phyloP scores from a whole-genome alignment of 2,797 vertebrate species.

The Urocyon cinereoargenteus region DNA sequence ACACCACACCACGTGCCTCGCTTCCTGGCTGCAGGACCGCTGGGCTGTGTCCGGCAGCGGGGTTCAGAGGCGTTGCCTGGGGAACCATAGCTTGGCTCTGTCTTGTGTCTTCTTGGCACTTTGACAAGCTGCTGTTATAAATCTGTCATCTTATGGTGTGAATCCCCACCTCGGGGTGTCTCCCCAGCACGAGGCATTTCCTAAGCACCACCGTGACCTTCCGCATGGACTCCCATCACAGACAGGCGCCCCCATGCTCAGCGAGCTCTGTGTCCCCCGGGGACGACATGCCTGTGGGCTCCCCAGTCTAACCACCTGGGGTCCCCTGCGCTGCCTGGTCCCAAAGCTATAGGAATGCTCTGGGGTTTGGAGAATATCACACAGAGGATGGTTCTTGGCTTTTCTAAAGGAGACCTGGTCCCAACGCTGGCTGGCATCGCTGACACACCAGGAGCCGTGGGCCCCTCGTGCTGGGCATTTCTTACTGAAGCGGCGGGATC shows the following conservation, averaged over 20 bases:
- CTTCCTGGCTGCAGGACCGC: rapidly evolving
- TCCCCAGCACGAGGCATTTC: background rate
- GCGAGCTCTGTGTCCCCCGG: background rate
- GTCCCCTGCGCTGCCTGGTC: rapidly evolving
- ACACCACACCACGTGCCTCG: rapidly evolving
- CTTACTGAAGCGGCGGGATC: background rate
- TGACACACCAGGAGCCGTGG: rapidly evolving
- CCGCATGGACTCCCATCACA: rapidly evolving
- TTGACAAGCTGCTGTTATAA: rapidly evolving
- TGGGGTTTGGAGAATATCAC: background rate
- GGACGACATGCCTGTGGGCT: background rate
- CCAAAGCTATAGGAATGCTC: background rate
- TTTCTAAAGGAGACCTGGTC: background rate
- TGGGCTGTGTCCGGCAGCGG: background rate
- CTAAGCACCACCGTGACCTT: background rate
- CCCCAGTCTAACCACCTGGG: rapidly evolving
- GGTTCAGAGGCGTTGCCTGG: rapidly evolving
- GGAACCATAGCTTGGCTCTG: background rate
- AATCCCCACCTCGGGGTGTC: background rate
- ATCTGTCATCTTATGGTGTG: too few species aligned
- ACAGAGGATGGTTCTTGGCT: background rate
- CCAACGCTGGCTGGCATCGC: rapidly evolving
- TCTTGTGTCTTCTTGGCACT: background rate
- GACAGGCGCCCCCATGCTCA: background rate
- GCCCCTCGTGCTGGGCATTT: rapidly evolving